Evolutionary conservation across 2,113 vertebrate species (phyloP).

Genomic region (Tympanuchus pallidicinctus): DNA sequence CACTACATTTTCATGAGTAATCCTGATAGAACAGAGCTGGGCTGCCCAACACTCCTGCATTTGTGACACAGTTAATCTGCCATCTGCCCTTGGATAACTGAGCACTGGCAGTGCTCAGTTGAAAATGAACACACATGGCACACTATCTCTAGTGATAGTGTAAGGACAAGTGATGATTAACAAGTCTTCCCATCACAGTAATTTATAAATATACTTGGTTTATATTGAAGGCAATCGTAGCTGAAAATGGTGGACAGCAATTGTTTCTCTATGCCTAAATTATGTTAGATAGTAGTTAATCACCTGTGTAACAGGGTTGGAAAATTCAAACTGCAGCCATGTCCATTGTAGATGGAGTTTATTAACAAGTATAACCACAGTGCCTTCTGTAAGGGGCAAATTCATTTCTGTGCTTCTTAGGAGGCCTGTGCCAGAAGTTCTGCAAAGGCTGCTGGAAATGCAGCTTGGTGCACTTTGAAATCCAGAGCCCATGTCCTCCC

Average conservation of each 20-base stretch:
- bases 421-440: background rate
- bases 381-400: background rate
- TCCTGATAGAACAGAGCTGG: background rate
- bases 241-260: background rate
- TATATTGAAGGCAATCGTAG: background rate
- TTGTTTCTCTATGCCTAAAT: background rate
- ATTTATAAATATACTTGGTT: background rate
- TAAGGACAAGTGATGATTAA: slow-evolving; percentile 19
- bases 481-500: rapidly evolving
- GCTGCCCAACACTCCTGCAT: background rate
- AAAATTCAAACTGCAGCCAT: background rate
- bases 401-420: background rate
- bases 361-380: background rate
- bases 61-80: slow-evolving; percentile 10
- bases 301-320: background rate
- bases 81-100: background rate
- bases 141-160: background rate
- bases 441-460: background rate
- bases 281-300: background rate
- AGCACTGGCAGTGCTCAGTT: background rate
- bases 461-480: background rate
- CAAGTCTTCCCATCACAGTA: background rate
- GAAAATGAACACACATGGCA: background rate
- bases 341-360: background rate
- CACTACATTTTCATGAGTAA: background rate